Percentiles rank a stretch among this genome's conserved stretches.
phyloP scores from a whole-genome alignment of 2,113 vertebrate genomes.

The Oenanthe oenanthe region DNA sequence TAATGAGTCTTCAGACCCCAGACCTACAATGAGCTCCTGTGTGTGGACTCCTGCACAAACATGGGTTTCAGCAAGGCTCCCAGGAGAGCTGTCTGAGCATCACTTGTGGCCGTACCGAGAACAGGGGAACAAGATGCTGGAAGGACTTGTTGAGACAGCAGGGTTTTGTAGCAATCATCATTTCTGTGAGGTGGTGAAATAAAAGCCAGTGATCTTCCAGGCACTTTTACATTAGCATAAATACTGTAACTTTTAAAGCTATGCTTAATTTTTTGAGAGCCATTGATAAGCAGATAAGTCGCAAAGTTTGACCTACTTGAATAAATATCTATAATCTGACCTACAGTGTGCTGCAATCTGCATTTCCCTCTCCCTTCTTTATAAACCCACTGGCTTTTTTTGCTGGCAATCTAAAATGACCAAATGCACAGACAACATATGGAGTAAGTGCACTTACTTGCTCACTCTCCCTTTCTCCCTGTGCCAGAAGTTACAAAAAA shows the following conservation, averaged over 20 bases:
- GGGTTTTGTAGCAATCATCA: background rate
- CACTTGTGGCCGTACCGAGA: background rate
- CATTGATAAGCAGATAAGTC: background rate
- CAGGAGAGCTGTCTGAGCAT: background rate
- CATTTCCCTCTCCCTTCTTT: background rate
- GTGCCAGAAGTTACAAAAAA: background rate
- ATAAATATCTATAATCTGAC: slow-evolving; percentile 36
- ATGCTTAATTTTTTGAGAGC: background rate
- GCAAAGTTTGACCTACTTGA: slow-evolving; percentile 32
- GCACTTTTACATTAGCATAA: background rate
- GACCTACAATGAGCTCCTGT: slow-evolving; percentile 42
- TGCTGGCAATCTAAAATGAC: background rate
- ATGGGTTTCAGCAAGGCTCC: background rate
- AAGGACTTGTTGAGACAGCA: background rate
- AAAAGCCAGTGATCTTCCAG: background rate
- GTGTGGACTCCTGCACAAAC: background rate
- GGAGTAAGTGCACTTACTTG: background rate
- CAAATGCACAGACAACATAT: background rate
- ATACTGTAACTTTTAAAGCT: background rate
- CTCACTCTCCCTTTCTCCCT: background rate
- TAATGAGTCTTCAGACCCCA: slow-evolving; percentile 37
- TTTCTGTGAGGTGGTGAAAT: background rate
- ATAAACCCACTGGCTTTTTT: background rate
- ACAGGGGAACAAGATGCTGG: background rate
- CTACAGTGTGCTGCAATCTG: background rate